A percentile compares a stretch with the other conserved stretches of the same genome.
phyloP scores from a whole-genome alignment of 2,888 invertebrate genomes.

The Netelia inedita region DNA sequence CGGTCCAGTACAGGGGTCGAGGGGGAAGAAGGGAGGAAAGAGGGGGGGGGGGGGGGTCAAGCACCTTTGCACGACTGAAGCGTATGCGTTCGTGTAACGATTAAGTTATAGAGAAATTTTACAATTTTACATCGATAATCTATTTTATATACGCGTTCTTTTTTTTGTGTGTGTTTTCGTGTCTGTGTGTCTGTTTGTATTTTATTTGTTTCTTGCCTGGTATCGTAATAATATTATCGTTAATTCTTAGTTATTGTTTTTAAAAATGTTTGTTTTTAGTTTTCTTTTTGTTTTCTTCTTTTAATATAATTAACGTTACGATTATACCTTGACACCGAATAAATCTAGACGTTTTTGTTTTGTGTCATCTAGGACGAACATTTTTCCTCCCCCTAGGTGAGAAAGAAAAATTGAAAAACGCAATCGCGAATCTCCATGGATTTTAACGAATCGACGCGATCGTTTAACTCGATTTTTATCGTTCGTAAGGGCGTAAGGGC shows the following conservation, averaged over 20 bases:
- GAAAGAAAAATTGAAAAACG: not conserved
- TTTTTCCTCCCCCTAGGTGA: not conserved
- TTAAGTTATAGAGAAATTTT: conserved; percentile 72
- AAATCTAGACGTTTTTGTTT: conserved; percentile 60
- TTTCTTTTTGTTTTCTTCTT: no score
- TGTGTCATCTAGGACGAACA: conserved; percentile 45
- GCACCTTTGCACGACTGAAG: conserved; percentile 78
- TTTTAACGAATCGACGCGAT: no score
- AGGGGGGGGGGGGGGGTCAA: conserved; percentile 51
- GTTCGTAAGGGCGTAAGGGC: no score
- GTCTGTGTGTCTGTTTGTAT: conserved; percentile 48
- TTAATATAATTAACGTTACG: conserved; percentile 68
- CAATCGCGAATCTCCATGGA: not conserved
- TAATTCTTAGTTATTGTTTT: conserved; percentile 67
- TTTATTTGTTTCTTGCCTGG: not conserved
- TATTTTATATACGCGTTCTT: conserved; percentile 45
- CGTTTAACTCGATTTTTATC: no score
- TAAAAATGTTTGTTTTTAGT: conserved; percentile 57
- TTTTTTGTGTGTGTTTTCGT: conserved; percentile 32
- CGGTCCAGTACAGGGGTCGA: conserved; percentile 71
- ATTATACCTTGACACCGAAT: conserved; percentile 73
- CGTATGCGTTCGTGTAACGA: conserved; percentile 79
- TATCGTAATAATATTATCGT: conserved; percentile 33
- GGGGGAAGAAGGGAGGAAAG: no score
- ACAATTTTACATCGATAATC: conserved; percentile 63